Evolutionary conservation across 2,797 vertebrate species (phyloP), one percentile per base, ranked within the genome.

Genomic region (Siniperca scherzeri): DNA sequence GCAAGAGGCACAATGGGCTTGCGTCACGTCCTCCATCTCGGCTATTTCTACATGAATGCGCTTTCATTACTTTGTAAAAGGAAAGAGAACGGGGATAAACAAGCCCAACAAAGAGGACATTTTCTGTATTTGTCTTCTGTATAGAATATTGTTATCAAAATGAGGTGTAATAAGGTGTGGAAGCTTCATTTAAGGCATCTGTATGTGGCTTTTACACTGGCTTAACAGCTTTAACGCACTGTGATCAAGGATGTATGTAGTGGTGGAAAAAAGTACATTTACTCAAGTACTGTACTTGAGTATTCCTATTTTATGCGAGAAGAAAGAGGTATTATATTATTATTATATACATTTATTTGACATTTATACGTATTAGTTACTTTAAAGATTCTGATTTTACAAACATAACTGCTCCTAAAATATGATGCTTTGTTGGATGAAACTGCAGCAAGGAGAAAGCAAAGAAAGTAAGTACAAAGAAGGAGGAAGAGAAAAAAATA

Each of bases 11-110:
- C 91, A 92, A 93, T 91, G 76, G 82, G 80, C 71, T 61, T 50
- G 77, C 55, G 40, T 88, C 84, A 87, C 71, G 64, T 91, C 71
- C 78, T 90, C 82, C 61, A 44, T 88, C 86, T 87, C 46, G 19
- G 69, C 77, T 84, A 81, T 89, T 91, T 86, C 86, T 82, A 87
- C 87, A 87, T 69, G 25, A 90, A 87, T 78, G 84, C 19, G 50
- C 80, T 93, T 94, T 90, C 80, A 92, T 89, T 92, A 86, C 83
- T 90, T 90, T 78, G 68, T 70, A 77, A 85, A 85, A 78, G 71
- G 36, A 69, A 2, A 7, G 64, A 81, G 69, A 73, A 82, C 1
- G 7, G 21, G 44, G 64, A 83, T 79, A 90, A 88, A 88, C 79
- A 85, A 89, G 50, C 59, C 25, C 9, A 48, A 90, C 85, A 90